Conservation (phyloP, 2,113 vertebrate genomes). For the Embiotoca jacksoni region DNA sequence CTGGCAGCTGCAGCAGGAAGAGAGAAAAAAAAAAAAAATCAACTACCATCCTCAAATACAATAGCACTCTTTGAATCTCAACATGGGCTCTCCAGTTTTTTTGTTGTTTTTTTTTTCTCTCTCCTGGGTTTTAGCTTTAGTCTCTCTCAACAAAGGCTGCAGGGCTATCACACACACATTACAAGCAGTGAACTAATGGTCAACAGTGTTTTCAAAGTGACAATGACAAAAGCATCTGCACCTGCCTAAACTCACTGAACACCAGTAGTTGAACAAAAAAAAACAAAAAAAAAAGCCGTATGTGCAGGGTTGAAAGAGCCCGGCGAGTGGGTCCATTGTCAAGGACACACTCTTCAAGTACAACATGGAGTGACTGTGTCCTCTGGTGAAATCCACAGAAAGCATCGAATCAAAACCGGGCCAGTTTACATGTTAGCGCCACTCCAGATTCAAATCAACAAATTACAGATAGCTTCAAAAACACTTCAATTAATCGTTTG, state of each 20-base stretch:
- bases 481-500: background rate
- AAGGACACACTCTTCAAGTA: slow-evolving; percentile 42
- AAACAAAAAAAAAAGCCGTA: background rate
- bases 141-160: slow-evolving; percentile 30
- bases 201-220: background rate
- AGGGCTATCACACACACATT: slow-evolving; percentile 23
- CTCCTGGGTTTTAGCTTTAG: slow-evolving; percentile 20
- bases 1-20: slow-evolving; percentile 69
- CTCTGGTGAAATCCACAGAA: slow-evolving; percentile 24
- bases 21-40: slow-evolving; percentile 32
- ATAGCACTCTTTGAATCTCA: slow-evolving; percentile 77
- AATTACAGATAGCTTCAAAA: too few relatives aligned
- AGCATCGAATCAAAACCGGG: slow-evolving; percentile 26
- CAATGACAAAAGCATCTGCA: slow-evolving; percentile 34
- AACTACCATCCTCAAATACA: slow-evolving; percentile 69
- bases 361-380: slow-evolving; percentile 24
- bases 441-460: background rate
- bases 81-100: slow-evolving; percentile 51
- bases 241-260: slow-evolving; percentile 13
- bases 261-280: background rate
- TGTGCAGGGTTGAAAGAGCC: slow-evolving; percentile 15
- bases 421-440: slow-evolving; percentile 6
- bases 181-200: slow-evolving; percentile 40
- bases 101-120: background rate
- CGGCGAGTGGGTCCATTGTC: background rate